phyloP scores from a whole-genome alignment of 2,888 invertebrate species.

The Gymnocheta viridis region DNA sequence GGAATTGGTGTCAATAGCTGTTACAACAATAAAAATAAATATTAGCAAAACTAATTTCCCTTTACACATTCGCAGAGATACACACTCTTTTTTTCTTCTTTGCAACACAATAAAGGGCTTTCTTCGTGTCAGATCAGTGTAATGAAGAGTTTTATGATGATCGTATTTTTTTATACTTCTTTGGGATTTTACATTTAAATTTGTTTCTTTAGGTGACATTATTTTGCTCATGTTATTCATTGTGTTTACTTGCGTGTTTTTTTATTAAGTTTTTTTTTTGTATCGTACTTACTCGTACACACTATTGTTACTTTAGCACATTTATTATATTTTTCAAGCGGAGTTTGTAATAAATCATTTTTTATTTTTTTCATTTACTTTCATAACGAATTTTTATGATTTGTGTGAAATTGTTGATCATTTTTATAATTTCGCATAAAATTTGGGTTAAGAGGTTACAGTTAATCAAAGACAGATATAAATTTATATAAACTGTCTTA shows the following conservation, averaged over 20 bases:
- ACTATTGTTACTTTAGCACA: constrained; percentile 10
- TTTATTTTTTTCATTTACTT: constrained; percentile 9
- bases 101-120: not conserved
- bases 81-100: not conserved
- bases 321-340: not conserved
- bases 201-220: constrained; percentile 35
- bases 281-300: not conserved
- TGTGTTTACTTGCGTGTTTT: not conserved
- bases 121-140: not conserved
- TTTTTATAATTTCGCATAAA: not conserved
- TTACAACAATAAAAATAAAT: constrained; percentile 24
- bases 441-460: constrained; percentile 57
- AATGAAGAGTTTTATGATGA: constrained; percentile 17
- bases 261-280: not conserved
- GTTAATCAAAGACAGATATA: not conserved
- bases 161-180: no score
- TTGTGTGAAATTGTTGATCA: constrained; percentile 16
- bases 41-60: not conserved
- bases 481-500: not conserved
- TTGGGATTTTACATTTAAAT: not conserved
- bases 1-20: constrained; percentile 41
- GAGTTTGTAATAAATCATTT: constrained; percentile 6
- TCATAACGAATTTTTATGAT: constrained; percentile 17
- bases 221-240: constrained; percentile 11
- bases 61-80: not conserved